A percentile compares a stretch with the other conserved stretches of the same genome.
Conservation (phyloP, 2,888 invertebrate species). For the Poecilus cupreus region DNA sequence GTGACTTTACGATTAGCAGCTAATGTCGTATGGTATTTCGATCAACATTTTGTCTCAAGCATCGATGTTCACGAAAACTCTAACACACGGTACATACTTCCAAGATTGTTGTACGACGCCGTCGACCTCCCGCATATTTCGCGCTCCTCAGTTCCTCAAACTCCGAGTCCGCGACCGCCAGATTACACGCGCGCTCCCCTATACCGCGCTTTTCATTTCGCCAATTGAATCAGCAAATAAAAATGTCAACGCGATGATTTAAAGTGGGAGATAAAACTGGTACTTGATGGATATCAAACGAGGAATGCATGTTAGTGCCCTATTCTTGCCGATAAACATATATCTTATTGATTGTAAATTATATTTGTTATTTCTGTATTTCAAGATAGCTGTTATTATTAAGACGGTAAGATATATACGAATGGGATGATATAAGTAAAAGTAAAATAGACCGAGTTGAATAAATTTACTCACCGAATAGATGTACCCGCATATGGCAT, state of each 20-base stretch:
- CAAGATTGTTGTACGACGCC: conserved; percentile 16
- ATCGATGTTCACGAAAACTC: neutral
- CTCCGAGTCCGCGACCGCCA: neutral
- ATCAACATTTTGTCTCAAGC: neutral
- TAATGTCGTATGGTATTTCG: conserved; percentile 28
- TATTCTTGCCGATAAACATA: neutral
- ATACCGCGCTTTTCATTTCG: conserved; percentile 12
- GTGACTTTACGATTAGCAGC: too few species aligned
- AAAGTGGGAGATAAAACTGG: conserved; percentile 1
- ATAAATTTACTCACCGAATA: too few species aligned
- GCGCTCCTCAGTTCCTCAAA: neutral
- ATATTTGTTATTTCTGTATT: too few species aligned
- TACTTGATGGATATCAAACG: neutral
- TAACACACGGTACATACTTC: conserved; percentile 18
- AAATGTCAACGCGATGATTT: conserved; percentile 25
- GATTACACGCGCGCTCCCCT: neutral
- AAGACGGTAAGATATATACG: too few species aligned
- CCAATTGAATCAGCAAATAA: conserved; percentile 12
- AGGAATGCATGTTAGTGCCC: neutral
- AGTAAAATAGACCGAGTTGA: too few species aligned
- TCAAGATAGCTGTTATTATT: too few species aligned
- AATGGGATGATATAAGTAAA: too few species aligned
- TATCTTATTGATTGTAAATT: too few species aligned
- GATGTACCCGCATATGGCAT: too few species aligned
- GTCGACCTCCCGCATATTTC: conserved; percentile 1